Conservation (phyloP, 2,888 invertebrate genomes). For the Isotomurus palustris region DNA sequence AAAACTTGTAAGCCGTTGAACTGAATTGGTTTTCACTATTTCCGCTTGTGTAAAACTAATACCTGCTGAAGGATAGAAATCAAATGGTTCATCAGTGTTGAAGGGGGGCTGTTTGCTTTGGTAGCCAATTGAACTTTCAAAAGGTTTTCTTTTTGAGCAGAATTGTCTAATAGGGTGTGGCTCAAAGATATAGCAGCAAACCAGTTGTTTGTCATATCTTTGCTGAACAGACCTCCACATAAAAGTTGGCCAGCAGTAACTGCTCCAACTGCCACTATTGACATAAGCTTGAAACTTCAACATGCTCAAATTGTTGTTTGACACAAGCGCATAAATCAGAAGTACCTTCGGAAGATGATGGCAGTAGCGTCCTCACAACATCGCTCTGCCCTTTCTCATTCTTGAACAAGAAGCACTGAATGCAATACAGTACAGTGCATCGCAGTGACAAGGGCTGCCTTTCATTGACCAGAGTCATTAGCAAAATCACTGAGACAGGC, state of each 20-base stretch:
- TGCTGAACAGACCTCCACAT: conserved; percentile 85
- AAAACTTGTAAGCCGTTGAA: neutral
- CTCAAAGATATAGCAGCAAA: conserved; percentile 86
- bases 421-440: conserved; percentile 94
- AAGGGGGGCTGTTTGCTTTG: conserved; percentile 74
- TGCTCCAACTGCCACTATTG: conserved; percentile 1
- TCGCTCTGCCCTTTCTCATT: conserved; percentile 84
- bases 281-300: neutral
- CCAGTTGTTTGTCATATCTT: conserved; percentile 89
- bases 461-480: conserved; percentile 99
- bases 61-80: conserved; percentile 72
- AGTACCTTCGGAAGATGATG: conserved; percentile 70
- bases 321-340: too few species aligned
- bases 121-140: conserved; percentile 85
- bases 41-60: neutral
- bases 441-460: conserved; percentile 86
- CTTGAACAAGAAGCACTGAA: conserved; percentile 90
- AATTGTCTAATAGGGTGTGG: conserved; percentile 82
- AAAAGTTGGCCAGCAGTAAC: conserved; percentile 74
- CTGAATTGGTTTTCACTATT: neutral
- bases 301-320: too few species aligned
- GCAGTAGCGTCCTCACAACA: conserved; percentile 86
- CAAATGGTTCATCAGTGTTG: conserved; percentile 85
- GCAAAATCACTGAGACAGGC: conserved; percentile 85
- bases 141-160: conserved; percentile 80